Percentiles rank a stretch among this genome's conserved stretches.
phyloP scores from a whole-genome alignment of 2,113 vertebrate species.

The Sapayoa aenigma region DNA sequence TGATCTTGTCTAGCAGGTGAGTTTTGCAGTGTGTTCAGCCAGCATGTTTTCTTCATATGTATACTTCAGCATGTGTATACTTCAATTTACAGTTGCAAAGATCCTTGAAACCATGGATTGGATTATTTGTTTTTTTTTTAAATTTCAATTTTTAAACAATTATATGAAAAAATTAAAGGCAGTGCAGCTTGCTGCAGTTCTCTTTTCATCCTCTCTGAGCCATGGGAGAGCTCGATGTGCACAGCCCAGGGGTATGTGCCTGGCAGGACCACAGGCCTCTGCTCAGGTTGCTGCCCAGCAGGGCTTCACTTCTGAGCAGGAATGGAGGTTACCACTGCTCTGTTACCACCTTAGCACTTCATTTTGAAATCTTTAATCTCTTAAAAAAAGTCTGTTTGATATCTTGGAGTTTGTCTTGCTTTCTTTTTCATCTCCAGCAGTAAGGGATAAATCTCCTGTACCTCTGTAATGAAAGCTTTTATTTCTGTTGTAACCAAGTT shows the following conservation, averaged over 20 bases:
- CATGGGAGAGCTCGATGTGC: fast-evolving
- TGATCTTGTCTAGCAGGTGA: slow-evolving; percentile 19
- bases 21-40: neutral
- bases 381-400: neutral
- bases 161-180: neutral
- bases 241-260: neutral
- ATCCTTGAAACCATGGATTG: neutral
- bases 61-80: too few species aligned
- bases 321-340: neutral
- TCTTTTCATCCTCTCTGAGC: neutral
- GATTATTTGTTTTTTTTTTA: neutral
- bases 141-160: neutral
- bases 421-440: neutral
- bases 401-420: neutral
- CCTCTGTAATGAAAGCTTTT: neutral
- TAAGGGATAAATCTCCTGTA: neutral
- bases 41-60: neutral
- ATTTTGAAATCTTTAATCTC: neutral
- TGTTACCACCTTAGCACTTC: neutral
- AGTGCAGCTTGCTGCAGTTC: fast-evolving
- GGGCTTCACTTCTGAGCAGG: neutral
- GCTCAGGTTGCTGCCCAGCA: fast-evolving
- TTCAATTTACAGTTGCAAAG: neutral
- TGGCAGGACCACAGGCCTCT: neutral
- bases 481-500: neutral